Conservation (phyloP, 1,140 invertebrate species). For the Caligus rogercresseyi region DNA sequence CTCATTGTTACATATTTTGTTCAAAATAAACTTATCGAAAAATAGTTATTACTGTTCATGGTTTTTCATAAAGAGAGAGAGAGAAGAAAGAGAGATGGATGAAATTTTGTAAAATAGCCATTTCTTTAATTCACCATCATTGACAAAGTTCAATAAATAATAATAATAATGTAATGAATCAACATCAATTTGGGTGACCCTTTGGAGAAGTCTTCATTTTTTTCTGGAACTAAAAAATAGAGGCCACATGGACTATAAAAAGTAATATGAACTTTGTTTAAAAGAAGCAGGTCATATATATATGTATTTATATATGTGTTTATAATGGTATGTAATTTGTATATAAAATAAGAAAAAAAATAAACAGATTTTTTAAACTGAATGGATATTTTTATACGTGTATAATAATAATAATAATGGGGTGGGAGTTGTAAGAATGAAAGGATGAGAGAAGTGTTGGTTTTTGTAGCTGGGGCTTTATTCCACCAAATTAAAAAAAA, state of each 20-base stretch:
- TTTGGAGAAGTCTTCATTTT: too few relatives aligned
- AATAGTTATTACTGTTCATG: too few relatives aligned
- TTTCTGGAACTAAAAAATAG: too few relatives aligned
- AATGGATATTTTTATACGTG: neutral
- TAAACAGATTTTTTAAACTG: neutral
- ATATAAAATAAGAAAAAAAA: neutral
- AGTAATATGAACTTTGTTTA: neutral
- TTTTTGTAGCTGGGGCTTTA: neutral
- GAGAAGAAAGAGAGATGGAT: too few relatives aligned
- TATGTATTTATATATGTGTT: neutral
- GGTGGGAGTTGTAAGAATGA: neutral
- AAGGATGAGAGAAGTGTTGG: neutral
- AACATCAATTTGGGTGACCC: too few relatives aligned
- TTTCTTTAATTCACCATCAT: too few relatives aligned
- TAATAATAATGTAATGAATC: too few relatives aligned
- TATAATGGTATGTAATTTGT: neutral
- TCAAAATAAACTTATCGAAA: neutral
- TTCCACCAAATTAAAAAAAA: neutral
- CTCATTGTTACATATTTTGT: neutral
- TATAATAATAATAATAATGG: neutral
- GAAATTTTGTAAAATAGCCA: too few relatives aligned
- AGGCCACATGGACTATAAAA: too few relatives aligned
- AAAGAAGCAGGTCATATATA: neutral
- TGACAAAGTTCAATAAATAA: too few relatives aligned
- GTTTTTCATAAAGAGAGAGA: too few relatives aligned